Evolutionary conservation across 2,888 invertebrate genomes (phyloP).

Genomic region (Athalia cordata): DNA sequence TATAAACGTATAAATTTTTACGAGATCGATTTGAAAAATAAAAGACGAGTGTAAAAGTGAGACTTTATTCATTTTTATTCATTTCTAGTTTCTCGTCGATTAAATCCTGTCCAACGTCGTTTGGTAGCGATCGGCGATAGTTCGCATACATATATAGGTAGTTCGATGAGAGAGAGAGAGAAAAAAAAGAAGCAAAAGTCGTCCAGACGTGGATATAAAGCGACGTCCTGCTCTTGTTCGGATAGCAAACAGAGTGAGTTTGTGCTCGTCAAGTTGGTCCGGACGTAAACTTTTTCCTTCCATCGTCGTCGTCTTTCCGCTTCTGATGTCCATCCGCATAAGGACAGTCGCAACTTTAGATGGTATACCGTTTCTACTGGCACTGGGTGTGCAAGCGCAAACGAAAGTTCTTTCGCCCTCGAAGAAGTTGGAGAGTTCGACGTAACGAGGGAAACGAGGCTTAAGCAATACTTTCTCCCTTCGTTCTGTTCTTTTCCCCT

Average conservation of each 20-base stretch:
- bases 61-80: no score
- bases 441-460: slow-evolving; percentile 59
- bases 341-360: no score
- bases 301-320: no score
- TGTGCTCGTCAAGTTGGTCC: slow-evolving; percentile 36
- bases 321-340: not conserved
- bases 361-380: not conserved
- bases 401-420: slow-evolving; percentile 49
- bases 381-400: not conserved
- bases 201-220: no score
- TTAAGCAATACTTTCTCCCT: slow-evolving; percentile 58
- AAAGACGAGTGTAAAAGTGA: no score
- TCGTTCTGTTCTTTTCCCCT: slow-evolving; percentile 24
- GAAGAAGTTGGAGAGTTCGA: slow-evolving; percentile 59
- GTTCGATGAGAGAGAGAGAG: not conserved
- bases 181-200: not conserved
- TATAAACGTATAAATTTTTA: no score
- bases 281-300: slow-evolving; percentile 21
- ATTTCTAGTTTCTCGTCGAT: no score
- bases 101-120: no score
- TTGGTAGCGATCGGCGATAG: no score
- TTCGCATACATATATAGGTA: not conserved
- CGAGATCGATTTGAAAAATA: no score
- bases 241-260: slow-evolving; percentile 35
- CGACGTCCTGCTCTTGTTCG: not conserved